Conservation (phyloP, 2,888 invertebrate genomes). For the Hirtodrosophila alboralis region DNA sequence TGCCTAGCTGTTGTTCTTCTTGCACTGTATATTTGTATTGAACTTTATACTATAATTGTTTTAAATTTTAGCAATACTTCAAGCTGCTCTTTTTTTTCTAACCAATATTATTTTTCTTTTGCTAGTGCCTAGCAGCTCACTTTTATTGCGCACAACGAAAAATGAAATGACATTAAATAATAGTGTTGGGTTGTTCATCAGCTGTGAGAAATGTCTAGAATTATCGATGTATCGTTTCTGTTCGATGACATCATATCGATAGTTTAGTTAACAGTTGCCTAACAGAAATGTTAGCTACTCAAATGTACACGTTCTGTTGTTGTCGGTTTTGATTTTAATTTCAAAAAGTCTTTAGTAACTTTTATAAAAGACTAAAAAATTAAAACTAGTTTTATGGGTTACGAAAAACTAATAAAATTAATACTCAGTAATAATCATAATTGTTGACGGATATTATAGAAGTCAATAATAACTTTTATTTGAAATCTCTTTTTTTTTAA, state of each 20-base stretch:
- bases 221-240: conserved; percentile 18
- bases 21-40: conserved; percentile 9
- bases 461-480: too few relatives aligned
- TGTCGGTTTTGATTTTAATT: too few relatives aligned
- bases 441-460: too few relatives aligned
- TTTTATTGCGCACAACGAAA: conserved; percentile 56
- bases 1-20: conserved; percentile 6
- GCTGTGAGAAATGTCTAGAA: conserved; percentile 28
- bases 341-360: too few relatives aligned
- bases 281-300: too few relatives aligned
- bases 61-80: conserved; percentile 8
- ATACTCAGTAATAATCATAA: too few relatives aligned
- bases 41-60: background rate
- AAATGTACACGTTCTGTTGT: too few relatives aligned
- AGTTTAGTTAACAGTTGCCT: background rate
- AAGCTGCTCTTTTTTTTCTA: conserved; percentile 5
- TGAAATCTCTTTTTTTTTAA: too few relatives aligned
- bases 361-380: too few relatives aligned
- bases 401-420: too few relatives aligned
- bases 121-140: conserved; percentile 22
- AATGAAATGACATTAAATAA: conserved; percentile 53
- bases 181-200: conserved; percentile 48
- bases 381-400: too few relatives aligned
- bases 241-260: conserved; percentile 17
- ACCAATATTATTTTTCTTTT: conserved; percentile 9